These are phyloP conservation scores for Prionailurus bengalensis DNA, from an alignment of 2,113 vertebrate genomes.

Conservation along the genomic window DNA sequence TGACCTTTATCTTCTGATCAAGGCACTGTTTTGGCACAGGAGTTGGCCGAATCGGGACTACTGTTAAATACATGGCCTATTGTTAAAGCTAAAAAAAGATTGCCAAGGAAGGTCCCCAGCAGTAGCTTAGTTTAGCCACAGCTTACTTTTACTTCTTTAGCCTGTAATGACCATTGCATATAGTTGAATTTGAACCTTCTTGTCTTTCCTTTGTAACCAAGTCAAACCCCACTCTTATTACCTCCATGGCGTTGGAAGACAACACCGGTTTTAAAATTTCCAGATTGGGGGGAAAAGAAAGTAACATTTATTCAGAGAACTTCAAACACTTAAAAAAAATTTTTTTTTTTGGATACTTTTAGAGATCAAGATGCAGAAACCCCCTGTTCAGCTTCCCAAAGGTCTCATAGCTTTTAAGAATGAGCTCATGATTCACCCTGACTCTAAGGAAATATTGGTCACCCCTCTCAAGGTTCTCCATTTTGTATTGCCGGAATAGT, in stretches of 20 bases:
- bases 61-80: not conserved
- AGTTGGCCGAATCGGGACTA: not conserved
- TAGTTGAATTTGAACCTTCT: not conserved
- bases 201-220: not conserved
- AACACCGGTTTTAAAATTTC: not conserved
- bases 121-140: not conserved
- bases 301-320: not conserved
- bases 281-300: not conserved
- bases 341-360: not conserved
- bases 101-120: not conserved
- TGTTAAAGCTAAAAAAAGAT: conserved; percentile 24
- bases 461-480: not conserved
- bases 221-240: not conserved
- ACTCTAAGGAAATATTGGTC: not conserved
- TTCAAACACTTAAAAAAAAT: not conserved
- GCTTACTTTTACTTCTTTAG: not conserved
- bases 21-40: not conserved
- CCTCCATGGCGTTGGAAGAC: not conserved
- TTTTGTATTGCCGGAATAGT: not conserved
- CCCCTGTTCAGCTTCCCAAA: not conserved
- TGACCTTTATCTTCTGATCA: not conserved
- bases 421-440: not conserved
- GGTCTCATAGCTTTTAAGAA: not conserved
- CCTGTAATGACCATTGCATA: not conserved
- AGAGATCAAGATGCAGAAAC: not conserved